Base-by-base conservation (phyloP, 2,797 vertebrate species). In the Tokudaia muenninki region DNA sequence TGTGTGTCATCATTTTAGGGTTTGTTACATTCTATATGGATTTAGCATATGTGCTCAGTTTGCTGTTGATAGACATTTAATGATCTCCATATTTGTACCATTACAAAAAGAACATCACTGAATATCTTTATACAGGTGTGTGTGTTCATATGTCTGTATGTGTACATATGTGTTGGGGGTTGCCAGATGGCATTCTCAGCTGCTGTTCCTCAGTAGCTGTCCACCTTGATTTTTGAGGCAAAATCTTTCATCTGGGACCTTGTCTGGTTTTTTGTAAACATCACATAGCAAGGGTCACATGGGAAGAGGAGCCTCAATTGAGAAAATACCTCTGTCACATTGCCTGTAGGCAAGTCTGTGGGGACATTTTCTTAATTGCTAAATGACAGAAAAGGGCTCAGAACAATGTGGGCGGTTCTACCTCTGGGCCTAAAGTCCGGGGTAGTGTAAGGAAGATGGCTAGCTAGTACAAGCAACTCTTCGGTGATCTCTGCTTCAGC, bases 51-150 rank as follows among this genome's bases (percentile, higher is more conserved):
- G 87, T 95, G 88, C 87, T 92, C 6, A 31, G 0, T 91, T 50
- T 75, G 55, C 34, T 92, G 0, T 63, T 65, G 57, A 52, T 90
- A 86, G 82, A 41, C 44, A 55, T 22, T 79, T 65, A 83, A 75
- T 91, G 92, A 79, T 83, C 47, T 61, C 34, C 19, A 52, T 34
- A 17, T n/a, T 94, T 97, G 41, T 67, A 17, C 75, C 86, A 2
- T 87, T 96, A 41, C 10, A 80, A 91, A 93, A 96, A 78, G 59
- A 47, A 47, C 7, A 87, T 63, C 29, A 84, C 21, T 63, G 59
- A 63, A 21, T 83, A 31, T 63, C 55, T 24, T 12, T 55, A 11
- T 65, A 47, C 57, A 63, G 26, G 41, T 26, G 41, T 34, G 63
- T 65, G 11, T 63, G 61, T 63, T 26, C 61, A 63, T 63, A 26